These are phyloP conservation scores for Myocastor coypus DNA, from an alignment of 2,113 vertebrate genomes.

Conservation along the genomic window DNA sequence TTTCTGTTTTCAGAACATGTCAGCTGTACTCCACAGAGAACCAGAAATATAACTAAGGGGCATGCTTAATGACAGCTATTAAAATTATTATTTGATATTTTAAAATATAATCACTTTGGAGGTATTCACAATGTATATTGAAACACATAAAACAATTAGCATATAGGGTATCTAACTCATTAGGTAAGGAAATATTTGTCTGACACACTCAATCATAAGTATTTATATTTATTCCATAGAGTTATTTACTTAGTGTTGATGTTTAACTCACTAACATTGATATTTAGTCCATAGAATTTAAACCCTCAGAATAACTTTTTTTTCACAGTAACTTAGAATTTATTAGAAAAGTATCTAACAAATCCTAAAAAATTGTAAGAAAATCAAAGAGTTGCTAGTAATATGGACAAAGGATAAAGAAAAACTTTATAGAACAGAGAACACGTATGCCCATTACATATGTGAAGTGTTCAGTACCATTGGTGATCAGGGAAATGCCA, in stretches of 20 bases:
- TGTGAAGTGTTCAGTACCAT: too few species aligned
- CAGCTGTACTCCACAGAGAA: background rate
- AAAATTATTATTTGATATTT: background rate
- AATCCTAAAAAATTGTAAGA: background rate
- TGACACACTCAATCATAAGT: too few species aligned
- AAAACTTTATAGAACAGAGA: conserved; percentile 38
- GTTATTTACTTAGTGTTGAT: too few species aligned
- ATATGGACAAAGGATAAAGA: background rate
- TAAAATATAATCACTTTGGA: background rate
- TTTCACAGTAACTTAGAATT: conserved; percentile 36
- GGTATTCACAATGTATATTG: background rate
- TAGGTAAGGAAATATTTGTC: background rate
- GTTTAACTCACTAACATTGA: background rate
- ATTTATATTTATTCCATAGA: too few species aligned
- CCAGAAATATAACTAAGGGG: background rate
- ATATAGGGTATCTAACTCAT: background rate
- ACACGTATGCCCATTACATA: background rate
- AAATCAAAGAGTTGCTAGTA: conserved; percentile 3
- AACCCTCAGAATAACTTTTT: background rate
- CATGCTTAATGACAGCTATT: background rate
- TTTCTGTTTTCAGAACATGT: background rate
- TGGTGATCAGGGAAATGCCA: too few species aligned
- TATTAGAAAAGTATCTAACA: conserved; percentile 8
- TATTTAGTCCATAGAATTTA: background rate
- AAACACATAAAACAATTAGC: background rate